phyloP scores from a whole-genome alignment of 2,113 vertebrate genomes.

The Grantiella picta region DNA sequence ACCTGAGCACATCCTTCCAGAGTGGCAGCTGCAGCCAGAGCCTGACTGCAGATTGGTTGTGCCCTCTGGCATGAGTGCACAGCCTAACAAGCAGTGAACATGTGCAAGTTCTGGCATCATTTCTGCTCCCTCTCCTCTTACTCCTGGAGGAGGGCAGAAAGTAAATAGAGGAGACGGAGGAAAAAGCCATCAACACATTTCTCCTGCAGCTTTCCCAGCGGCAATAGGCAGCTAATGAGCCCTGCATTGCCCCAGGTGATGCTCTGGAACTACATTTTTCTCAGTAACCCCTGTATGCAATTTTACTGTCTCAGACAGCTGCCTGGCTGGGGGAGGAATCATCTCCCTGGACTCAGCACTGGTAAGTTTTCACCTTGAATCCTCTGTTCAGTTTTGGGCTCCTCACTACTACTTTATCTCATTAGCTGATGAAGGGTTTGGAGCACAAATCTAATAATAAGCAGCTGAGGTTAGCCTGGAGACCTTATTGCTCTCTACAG shows the following conservation, averaged over 20 bases:
- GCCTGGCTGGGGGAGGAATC: not conserved
- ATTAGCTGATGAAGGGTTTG: not conserved
- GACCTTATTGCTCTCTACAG: not conserved
- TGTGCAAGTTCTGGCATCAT: not conserved
- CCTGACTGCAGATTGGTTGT: fast-evolving
- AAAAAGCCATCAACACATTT: not conserved
- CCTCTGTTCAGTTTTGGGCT: not conserved
- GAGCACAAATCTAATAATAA: not conserved
- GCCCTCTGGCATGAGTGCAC: not conserved
- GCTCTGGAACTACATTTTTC: not conserved
- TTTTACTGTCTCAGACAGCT: not conserved
- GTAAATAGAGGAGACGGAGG: not conserved
- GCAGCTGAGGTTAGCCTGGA: not conserved
- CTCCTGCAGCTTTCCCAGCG: not conserved
- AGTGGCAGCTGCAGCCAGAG: not conserved
- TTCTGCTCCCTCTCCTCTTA: not conserved
- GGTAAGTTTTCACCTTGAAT: not conserved
- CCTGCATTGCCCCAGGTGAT: not conserved
- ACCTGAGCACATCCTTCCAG: fast-evolving
- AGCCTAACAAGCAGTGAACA: not conserved
- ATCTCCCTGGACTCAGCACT: not conserved
- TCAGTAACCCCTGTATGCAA: not conserved
- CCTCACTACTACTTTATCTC: not conserved
- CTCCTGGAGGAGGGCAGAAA: not conserved
- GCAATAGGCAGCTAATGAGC: not conserved